Conservation (phyloP, 2,113 vertebrate genomes). For the Gambusia affinis region DNA sequence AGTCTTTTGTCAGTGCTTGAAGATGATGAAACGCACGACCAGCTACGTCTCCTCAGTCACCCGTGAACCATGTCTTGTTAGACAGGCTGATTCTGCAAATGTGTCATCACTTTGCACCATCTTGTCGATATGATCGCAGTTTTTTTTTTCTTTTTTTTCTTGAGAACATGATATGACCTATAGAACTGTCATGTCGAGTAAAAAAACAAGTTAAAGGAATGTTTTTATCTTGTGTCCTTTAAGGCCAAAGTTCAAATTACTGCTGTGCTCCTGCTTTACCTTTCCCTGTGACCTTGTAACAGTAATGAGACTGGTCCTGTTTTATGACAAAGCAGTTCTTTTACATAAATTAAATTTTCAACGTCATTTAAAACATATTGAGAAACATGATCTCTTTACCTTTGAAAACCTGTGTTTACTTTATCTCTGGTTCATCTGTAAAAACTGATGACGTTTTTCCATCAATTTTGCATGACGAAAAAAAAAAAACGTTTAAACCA, state of each 20-base stretch:
- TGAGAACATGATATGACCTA: conserved; percentile 78
- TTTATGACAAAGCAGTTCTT: background rate
- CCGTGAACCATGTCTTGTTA: conserved; percentile 58
- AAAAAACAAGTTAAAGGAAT: conserved; percentile 26
- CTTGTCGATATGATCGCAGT: conserved; percentile 71
- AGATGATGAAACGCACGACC: conserved; percentile 39
- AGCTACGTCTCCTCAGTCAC: conserved; percentile 60
- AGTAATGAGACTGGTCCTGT: background rate
- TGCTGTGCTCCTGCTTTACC: conserved; percentile 12
- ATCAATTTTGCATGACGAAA: conserved; percentile 1
- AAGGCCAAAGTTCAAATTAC: conserved; percentile 25
- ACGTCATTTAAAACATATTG: background rate
- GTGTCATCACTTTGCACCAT: conserved; percentile 78
- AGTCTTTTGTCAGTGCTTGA: conserved; percentile 8
- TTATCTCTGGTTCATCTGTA: conserved; percentile 11
- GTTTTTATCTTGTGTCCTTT: conserved; percentile 28
- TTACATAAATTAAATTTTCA: background rate
- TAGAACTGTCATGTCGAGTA: conserved; percentile 45
- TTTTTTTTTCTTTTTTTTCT: conserved; percentile 62
- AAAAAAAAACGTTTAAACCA: conserved; percentile 59
- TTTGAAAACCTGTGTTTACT: conserved; percentile 17
- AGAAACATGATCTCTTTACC: background rate
- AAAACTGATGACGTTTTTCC: conserved; percentile 16
- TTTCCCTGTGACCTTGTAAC: background rate
- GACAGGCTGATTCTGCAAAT: conserved; percentile 69